Evolutionary conservation across 2,113 vertebrate genomes (phyloP).

Genomic region (Brachirus orientalis): DNA sequence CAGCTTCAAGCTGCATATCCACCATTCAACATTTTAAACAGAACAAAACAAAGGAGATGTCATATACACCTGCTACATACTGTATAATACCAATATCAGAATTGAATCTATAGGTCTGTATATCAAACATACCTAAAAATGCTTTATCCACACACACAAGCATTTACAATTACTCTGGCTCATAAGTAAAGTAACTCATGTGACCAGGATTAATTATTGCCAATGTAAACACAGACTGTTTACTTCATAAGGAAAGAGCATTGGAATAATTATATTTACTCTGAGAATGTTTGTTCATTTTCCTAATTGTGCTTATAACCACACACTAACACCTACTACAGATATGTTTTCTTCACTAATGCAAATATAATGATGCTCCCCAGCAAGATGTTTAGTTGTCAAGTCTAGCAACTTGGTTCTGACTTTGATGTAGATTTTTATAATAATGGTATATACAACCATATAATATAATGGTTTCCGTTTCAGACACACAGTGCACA

Average conservation of each 20-base stretch:
- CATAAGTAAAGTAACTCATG: slow-evolving; percentile 5
- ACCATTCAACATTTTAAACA: slow-evolving; percentile 11
- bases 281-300: neutral
- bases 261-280: slow-evolving; percentile 11
- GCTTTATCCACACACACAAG: slow-evolving; percentile 8
- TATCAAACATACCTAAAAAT: no score
- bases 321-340: neutral
- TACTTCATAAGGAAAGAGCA: neutral
- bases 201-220: slow-evolving; percentile 13
- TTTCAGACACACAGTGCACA: slow-evolving; percentile 60
- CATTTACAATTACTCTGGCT: slow-evolving; percentile 8
- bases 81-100: neutral
- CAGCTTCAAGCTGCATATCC: slow-evolving; percentile 32
- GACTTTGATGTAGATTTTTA: slow-evolving; percentile 38
- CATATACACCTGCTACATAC: neutral
- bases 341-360: slow-evolving; percentile 6
- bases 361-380: neutral
- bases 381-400: slow-evolving; percentile 38
- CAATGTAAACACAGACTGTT: slow-evolving; percentile 11
- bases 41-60: slow-evolving; percentile 5
- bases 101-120: neutral
- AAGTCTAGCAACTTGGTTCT: slow-evolving; percentile 62
- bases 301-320: neutral
- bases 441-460: no score
- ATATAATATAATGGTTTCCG: no score